phyloP scores from a whole-genome alignment of 1,140 invertebrate species.

The Drosophila subobscura region DNA sequence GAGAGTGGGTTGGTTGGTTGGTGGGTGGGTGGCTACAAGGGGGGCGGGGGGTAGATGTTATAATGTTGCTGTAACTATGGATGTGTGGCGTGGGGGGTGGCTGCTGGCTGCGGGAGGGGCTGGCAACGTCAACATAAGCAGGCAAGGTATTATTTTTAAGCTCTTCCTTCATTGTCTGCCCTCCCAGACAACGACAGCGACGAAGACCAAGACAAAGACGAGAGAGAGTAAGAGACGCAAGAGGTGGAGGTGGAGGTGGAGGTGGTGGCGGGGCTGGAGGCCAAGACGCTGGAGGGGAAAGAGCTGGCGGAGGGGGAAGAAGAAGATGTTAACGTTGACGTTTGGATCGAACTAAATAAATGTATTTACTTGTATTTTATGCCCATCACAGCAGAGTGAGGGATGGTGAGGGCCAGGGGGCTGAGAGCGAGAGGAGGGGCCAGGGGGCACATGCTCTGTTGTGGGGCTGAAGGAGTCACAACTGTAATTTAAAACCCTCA shows the following conservation, averaged over 20 bases:
- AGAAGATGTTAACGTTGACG: conserved; percentile 59
- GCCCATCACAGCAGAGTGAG: conserved; percentile 15
- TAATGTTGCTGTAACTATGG: conserved; percentile 66
- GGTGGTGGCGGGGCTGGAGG: not conserved
- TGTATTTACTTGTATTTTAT: conserved; percentile 71
- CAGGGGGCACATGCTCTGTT: not conserved
- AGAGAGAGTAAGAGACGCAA: conserved; percentile 8
- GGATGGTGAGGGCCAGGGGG: not conserved
- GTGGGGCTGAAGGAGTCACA: conserved; percentile 46
- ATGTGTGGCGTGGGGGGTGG: not conserved
- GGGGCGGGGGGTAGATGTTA: conserved; percentile 24
- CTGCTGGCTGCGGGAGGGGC: not conserved
- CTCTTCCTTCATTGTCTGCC: conserved; percentile 79
- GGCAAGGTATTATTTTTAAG: conserved; percentile 80
- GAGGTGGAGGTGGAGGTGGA: not conserved
- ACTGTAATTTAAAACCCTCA: conserved; percentile 71
- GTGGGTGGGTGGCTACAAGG: not conserved
- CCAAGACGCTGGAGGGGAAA: not conserved
- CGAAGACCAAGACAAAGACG: conserved; percentile 8
- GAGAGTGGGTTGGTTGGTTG: too few relatives aligned
- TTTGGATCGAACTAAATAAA: conserved; percentile 79
- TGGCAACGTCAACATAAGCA: conserved; percentile 74
- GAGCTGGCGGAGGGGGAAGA: conserved; percentile 6
- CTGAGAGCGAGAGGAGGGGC: not conserved
- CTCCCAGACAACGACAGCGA: conserved; percentile 50